Percentiles rank a stretch among this genome's conserved stretches.
These are phyloP conservation scores for Batillaria attramentaria DNA, from an alignment of 1,140 invertebrate species.

Conservation along the genomic window DNA sequence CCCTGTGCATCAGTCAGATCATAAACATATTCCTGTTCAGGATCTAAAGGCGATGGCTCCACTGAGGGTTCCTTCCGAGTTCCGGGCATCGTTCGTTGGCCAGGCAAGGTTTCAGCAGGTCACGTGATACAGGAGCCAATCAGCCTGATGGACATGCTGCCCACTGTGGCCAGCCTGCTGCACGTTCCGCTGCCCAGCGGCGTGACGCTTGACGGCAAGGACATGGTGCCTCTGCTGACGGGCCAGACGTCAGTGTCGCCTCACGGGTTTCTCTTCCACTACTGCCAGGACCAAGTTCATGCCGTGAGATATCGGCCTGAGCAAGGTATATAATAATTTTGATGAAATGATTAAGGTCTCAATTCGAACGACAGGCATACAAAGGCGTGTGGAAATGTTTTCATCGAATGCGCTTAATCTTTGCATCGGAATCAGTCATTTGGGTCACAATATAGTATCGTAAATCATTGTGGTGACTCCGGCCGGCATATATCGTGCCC, in stretches of 20 bases:
- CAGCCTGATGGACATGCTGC: slow-evolving; percentile 72
- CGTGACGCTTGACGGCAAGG: slow-evolving; percentile 59
- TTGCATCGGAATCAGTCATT: too few species aligned
- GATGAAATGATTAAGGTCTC: too few species aligned
- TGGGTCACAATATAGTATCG: too few species aligned
- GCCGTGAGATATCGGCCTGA: slow-evolving; percentile 58
- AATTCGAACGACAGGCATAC: too few species aligned
- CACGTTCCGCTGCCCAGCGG: slow-evolving; percentile 40
- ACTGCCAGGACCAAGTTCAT: slow-evolving; percentile 64
- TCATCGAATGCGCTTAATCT: too few species aligned
- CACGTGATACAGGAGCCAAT: slow-evolving; percentile 62
- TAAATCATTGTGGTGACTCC: too few species aligned
- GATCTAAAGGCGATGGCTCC: slow-evolving; percentile 71
- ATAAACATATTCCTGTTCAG: slow-evolving; percentile 52
- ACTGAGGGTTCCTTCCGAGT: slow-evolving; percentile 74
- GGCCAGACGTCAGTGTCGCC: slow-evolving; percentile 44
- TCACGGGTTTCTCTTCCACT: slow-evolving; percentile 67
- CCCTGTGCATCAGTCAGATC: too few species aligned
- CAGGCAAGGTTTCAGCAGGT: slow-evolving; percentile 53
- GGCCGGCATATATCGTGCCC: too few species aligned
- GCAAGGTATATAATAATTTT: too few species aligned
- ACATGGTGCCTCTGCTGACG: slow-evolving; percentile 57
- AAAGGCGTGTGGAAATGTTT: too few species aligned
- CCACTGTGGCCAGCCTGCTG: slow-evolving; percentile 63
- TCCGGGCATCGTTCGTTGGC: slow-evolving; percentile 68